Evolutionary conservation across 2,888 invertebrate species (phyloP), one percentile per base, ranked within the genome.

Genomic region (Halictus ligatus): DNA sequence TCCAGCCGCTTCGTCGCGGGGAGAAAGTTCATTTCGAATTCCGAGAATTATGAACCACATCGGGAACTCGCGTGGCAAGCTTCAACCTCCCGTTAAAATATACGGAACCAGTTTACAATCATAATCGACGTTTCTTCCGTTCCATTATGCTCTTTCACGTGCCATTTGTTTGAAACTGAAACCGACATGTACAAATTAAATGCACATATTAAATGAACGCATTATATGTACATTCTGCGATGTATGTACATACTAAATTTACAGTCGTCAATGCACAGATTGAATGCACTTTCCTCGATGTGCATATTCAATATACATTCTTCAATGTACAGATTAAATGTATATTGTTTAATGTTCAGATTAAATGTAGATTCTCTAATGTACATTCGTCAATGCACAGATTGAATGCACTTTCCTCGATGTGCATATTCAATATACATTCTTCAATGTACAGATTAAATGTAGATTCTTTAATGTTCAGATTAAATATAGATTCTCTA

Each of bases 21-120:
- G 85, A 80, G 86, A 85, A 85, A 86, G 85, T 82, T 76, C 74
- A 25, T 64, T 25, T 73, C 54, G 64, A 72, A 80, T 82, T 80
- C 67, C 48, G 10, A 58, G 86, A 72, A 82, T 80, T 71, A 82
- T 72, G 67, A 81, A 64, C 43, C n/a, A 71, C 84, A 18, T 64
- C 35, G 40, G 15, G 79, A 76, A 85, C 60, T 76, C 73, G 73
- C 15, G 77, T 50, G 60, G 54, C 83, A 29, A n/a, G 83, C 50
- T 64, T 35, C 21, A 25, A 15, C 54, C 69, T 69, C 40, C 69
- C 69, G 69, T 69, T 67, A 21, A 35, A 29, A 64, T 15, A 13
- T 29, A 64, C 29, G 29, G 29, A 64, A 64, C 64, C 64, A 29
- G 64, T 64, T 29, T 69, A 35, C 64, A 64, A 64, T 29, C 29